Evolutionary conservation across 92 coral and sea anemone genomes (phyloP), one percentile per base, ranked within the genome.

Genomic region (Blastomussa wellsi): DNA sequence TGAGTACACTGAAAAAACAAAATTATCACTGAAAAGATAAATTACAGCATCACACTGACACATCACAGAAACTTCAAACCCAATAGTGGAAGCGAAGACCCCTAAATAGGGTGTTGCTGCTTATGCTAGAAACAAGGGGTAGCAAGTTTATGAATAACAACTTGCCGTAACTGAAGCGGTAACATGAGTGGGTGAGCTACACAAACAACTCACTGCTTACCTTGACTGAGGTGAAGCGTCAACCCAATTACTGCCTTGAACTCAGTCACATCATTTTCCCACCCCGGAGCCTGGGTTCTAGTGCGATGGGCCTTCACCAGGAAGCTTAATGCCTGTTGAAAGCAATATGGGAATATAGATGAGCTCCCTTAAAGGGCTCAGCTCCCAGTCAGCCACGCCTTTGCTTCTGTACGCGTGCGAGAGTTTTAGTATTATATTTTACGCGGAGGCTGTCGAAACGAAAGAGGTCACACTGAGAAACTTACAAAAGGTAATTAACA

Each of bases 301-400:
- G 90, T 88, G 20, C 98, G 92, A 69, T 97, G 93, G 26, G 98
- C 98, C 90, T 91, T 97, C 35, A 94, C 88, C 32, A 93, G 89
- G 78, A 92, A 97, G 82, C 90, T 91, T 42, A 97, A 57, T 5
- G 92, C 98, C 99, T 97, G 85, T 24, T 78, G 48, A 28, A 81
- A 66, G 17, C 52, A 26, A 65, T 39, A 7, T 39, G 44, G 44
- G 44, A 39, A 39, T 7, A 3, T 39, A 7, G 44, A 3, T 8
- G 22, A 28, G 35, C 15, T 65, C 32, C 35, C 35, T 28, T 57
- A 19, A n/a, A n/a, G n/a, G n/a, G n/a, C n/a, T n/a, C n/a, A n/a
- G n/a, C n/a, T n/a, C n/a, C n/a, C n/a, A n/a, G n/a, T n/a, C n/a
- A n/a, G n/a, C n/a, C n/a, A n/a, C n/a, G n/a, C n/a, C n/a, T n/a